These are phyloP conservation scores for Seladonia tumulorum DNA, from an alignment of 2,888 invertebrate genomes.

Conservation along the genomic window DNA sequence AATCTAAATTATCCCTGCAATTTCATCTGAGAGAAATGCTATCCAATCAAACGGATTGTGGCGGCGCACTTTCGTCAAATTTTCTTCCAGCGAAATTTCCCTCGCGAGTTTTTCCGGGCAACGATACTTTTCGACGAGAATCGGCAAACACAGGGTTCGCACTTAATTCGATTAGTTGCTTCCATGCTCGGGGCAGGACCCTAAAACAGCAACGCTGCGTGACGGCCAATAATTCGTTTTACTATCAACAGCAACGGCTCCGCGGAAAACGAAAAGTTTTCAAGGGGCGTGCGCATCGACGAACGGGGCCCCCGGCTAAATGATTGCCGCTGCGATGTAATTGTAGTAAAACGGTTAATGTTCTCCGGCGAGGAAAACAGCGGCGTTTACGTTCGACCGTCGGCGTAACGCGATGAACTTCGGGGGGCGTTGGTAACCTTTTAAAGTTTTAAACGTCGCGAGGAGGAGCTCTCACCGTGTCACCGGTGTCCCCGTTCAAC, in stretches of 20 bases:
- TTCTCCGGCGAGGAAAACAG: background rate
- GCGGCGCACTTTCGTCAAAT: no score
- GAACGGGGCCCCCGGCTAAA: background rate
- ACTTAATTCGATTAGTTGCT: constrained; percentile 21
- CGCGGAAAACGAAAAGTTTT: background rate
- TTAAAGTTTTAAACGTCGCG: constrained; percentile 18
- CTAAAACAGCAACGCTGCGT: background rate
- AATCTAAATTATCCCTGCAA: no score
- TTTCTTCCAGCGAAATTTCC: background rate
- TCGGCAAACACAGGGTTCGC: background rate
- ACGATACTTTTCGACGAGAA: background rate
- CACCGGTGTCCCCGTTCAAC: background rate
- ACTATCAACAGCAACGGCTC: background rate
- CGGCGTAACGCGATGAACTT: constrained; percentile 6
- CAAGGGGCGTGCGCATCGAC: background rate
- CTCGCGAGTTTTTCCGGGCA: background rate
- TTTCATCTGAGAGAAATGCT: no score
- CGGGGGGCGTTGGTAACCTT: constrained; percentile 15
- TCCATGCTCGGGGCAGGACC: background rate
- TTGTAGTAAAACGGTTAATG: constrained; percentile 44
- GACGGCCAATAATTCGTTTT: constrained; percentile 9
- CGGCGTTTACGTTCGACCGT: background rate
- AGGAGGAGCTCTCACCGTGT: background rate
- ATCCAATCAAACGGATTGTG: no score
- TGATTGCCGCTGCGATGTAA: constrained; percentile 9